Evolutionary conservation across 2,888 invertebrate genomes (phyloP).

Genomic region (Drosophila limbata): DNA sequence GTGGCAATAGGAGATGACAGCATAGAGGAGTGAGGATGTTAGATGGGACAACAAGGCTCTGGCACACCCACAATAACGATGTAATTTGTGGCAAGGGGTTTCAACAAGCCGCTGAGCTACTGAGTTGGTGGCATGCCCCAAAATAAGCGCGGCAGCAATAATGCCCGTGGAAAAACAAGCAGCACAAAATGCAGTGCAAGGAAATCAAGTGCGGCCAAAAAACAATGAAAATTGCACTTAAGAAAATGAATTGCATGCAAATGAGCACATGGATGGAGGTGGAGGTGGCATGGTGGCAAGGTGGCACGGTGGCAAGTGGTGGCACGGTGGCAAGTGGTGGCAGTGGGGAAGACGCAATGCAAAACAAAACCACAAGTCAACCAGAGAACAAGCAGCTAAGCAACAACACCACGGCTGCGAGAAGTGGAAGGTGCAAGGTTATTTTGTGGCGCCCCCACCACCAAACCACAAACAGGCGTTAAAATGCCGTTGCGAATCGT

Average conservation of each 20-base stretch:
- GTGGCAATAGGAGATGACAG: not conserved
- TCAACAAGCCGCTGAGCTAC: slow-evolving; percentile 11
- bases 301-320: slow-evolving; percentile 28
- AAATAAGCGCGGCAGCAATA: slow-evolving; percentile 45
- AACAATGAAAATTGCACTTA: slow-evolving; percentile 83
- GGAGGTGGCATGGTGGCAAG: slow-evolving; percentile 10
- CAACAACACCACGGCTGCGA: slow-evolving; percentile 26
- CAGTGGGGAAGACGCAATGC: slow-evolving; percentile 23
- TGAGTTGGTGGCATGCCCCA: slow-evolving; percentile 20
- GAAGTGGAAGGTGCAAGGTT: slow-evolving; percentile 18
- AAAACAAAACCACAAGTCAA: slow-evolving; percentile 76
- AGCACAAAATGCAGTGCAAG: slow-evolving; percentile 51
- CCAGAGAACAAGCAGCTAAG: slow-evolving; percentile 64
- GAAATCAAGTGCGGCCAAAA: slow-evolving; percentile 61
- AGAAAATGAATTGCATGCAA: slow-evolving; percentile 83
- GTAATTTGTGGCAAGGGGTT: slow-evolving; percentile 72
- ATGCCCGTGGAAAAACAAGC: slow-evolving; percentile 34
- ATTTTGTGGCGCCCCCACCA: slow-evolving; percentile 33
- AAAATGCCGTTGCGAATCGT: slow-evolving; percentile 46
- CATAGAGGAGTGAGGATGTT: not conserved
- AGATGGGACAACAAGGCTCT: not conserved
- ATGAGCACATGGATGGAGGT: slow-evolving; percentile 60
- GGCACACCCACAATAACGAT: slow-evolving; percentile 60
- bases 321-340: slow-evolving; percentile 18
- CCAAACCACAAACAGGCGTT: slow-evolving; percentile 57